These are phyloP conservation scores for Catocala nupta DNA, from an alignment of 2,888 invertebrate genomes.

Conservation along the genomic window DNA sequence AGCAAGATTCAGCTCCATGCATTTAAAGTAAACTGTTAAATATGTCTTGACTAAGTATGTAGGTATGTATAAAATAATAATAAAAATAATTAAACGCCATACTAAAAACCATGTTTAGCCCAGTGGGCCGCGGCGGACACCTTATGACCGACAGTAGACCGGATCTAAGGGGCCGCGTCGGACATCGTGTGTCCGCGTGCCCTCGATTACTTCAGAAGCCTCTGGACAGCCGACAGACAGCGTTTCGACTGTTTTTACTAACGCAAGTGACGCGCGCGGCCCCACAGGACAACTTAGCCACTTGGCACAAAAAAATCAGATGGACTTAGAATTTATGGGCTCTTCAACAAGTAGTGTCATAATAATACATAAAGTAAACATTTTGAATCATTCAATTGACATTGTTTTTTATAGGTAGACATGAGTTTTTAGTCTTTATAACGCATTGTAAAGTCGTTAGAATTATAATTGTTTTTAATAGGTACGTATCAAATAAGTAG, in stretches of 20 bases:
- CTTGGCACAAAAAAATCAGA: constrained; percentile 1
- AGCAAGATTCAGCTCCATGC: too few species aligned
- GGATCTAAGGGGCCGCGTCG: constrained; percentile 4
- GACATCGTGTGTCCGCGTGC: constrained; percentile 1
- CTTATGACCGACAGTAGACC: neutral
- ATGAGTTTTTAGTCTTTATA: neutral
- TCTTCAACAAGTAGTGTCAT: constrained; percentile 1
- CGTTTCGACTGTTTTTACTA: neutral
- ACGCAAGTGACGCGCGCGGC: neutral
- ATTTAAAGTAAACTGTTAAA: too few species aligned
- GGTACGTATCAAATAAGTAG: neutral
- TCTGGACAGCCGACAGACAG: constrained; percentile 5
- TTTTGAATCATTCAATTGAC: neutral
- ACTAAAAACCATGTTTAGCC: neutral
- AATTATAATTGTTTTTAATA: neutral
- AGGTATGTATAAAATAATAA: too few species aligned
- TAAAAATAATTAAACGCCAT: neutral
- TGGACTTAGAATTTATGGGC: constrained; percentile 2
- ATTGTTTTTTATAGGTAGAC: neutral
- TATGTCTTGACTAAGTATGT: too few species aligned
- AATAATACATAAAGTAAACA: neutral
- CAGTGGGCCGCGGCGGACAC: neutral
- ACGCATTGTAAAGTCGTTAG: neutral
- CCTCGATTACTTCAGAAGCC: neutral
- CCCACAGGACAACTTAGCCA: neutral